Evolutionary conservation across 2,113 vertebrate species (phyloP), one percentile per base, ranked within the genome.

Genomic region (Symphodus melops): DNA sequence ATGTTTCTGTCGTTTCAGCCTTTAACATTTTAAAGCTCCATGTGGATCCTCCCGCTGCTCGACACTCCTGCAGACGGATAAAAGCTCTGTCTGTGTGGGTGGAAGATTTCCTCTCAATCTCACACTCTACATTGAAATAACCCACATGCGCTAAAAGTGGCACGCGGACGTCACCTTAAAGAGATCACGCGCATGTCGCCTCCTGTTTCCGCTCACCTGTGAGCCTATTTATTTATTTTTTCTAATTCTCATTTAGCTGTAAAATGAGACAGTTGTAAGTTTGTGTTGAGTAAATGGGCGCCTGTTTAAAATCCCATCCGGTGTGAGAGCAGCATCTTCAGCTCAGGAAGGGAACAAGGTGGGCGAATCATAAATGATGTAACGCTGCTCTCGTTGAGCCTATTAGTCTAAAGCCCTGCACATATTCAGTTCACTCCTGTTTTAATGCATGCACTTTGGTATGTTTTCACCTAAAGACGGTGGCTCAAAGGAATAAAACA

Each of bases 341-440:
- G 25, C 9, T 53, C 39, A 8, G 25, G 33, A 67, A 51, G 60
- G 20, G 19, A 55, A 8, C 54, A 55, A 72, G 54, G 74, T 76
- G 61, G 46, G 62, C 76, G 68, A 71, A 44, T 7, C 48, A 33
- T 39, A 70, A 70, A 79, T 89, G 77, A 87, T 82, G 60, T 88
- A 89, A 91, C 76, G n/a, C 1, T 66, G 86, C 78, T 55, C 55
- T 16, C 23, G 53, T 86, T 86, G 19, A 84, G 76, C 87, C 66
- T 54, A 71, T 86, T 83, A 82, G 66, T 72, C 21, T 69, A 68
- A 86, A 80, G 3, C 76, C 77, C 33, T 0, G 51, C 33, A 13
- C 68, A 17, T 1, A 17, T 62, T 0, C 10, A 5, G 28, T 41
- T 41, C 44, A 25, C 21, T 5, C 7, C 25, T 67, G 2, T 1